These are phyloP conservation scores for Phainopepla nitens DNA, from an alignment of 2,113 vertebrate genomes.

Conservation along the genomic window DNA sequence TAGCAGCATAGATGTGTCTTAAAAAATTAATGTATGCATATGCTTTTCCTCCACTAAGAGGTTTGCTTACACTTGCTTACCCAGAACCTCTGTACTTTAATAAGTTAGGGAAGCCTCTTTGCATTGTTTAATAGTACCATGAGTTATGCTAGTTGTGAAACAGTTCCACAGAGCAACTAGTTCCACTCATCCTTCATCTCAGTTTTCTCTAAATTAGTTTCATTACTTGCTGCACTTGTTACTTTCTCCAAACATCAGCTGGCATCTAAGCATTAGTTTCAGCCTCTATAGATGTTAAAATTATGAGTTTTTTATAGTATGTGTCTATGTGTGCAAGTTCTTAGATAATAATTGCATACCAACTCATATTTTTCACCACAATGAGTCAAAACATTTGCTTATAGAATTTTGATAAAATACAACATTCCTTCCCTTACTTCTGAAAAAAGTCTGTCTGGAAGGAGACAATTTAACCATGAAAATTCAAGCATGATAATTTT, in stretches of 20 bases:
- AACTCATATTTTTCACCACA: neutral
- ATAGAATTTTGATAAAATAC: neutral
- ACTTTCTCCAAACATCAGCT: neutral
- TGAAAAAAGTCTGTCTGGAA: neutral
- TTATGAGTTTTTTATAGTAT: neutral
- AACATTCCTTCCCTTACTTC: neutral
- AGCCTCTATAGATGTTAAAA: neutral
- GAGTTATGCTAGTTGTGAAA: neutral
- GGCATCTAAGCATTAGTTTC: neutral
- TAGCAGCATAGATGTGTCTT: neutral
- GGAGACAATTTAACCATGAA: neutral
- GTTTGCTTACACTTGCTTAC: neutral
- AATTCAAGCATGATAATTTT: neutral
- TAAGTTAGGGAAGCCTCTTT: neutral
- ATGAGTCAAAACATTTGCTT: neutral
- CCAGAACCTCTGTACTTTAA: rapidly evolving
- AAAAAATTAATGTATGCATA: neutral
- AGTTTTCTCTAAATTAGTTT: neutral
- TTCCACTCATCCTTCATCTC: neutral
- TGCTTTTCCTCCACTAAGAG: neutral
- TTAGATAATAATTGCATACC: neutral
- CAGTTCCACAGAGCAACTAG: neutral
- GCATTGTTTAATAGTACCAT: neutral
- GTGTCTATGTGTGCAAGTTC: neutral
- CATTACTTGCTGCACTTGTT: neutral